Evolutionary conservation across 2,113 vertebrate genomes (phyloP).

Genomic region (Rattus rattus): DNA sequence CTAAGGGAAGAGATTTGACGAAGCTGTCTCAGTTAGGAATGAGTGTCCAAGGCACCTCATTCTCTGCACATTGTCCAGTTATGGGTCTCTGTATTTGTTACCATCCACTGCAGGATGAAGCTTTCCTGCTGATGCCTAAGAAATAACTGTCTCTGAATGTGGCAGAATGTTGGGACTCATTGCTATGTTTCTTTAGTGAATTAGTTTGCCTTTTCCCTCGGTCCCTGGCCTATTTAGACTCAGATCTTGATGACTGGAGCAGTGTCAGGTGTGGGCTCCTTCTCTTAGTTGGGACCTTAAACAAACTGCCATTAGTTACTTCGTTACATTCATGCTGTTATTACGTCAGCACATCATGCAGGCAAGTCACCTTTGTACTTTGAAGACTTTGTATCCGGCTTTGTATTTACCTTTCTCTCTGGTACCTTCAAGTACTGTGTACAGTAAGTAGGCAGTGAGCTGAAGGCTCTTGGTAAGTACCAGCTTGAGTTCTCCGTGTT

Average conservation of each 20-base stretch:
- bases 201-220: not conserved
- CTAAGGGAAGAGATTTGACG: not conserved
- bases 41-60: not conserved
- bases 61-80: not conserved
- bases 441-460: not conserved
- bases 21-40: not conserved
- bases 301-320: not conserved
- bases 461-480: too few species aligned
- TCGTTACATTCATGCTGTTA: not conserved
- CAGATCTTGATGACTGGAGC: not conserved
- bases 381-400: not conserved
- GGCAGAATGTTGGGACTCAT: not conserved
- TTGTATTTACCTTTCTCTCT: not conserved
- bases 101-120: not conserved
- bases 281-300: not conserved
- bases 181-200: not conserved
- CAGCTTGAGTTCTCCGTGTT: not conserved
- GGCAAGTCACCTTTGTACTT: not conserved
- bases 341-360: too few species aligned
- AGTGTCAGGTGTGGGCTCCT: not conserved
- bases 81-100: not conserved
- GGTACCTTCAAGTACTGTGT: not conserved
- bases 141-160: not conserved
- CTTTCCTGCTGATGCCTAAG: not conserved
- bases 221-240: not conserved